Evolutionary conservation across 2,888 invertebrate species (phyloP).

Genomic region (Rhingia rostrata): DNA sequence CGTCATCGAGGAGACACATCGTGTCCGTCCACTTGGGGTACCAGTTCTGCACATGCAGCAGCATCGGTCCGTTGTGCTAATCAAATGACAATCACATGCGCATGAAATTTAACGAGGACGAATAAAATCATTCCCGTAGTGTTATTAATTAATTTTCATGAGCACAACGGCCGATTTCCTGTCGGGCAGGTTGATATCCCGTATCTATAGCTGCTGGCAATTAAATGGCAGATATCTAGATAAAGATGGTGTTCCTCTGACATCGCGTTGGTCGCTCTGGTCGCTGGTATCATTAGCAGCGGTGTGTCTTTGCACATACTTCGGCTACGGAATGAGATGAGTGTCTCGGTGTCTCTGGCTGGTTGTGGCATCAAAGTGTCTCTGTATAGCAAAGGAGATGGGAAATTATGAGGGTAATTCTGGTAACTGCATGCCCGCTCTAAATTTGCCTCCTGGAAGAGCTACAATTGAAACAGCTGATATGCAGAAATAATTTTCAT

Average conservation of each 20-base stretch:
- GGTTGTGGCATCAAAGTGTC: conserved; percentile 8
- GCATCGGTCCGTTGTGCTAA: conserved; percentile 5
- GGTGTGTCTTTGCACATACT: not conserved
- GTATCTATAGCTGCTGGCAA: conserved; percentile 40
- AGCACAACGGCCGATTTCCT: conserved; percentile 33
- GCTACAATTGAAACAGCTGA: conserved; percentile 4
- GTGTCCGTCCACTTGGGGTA: not conserved
- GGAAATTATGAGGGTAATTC: conserved; percentile 20
- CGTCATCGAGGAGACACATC: conserved; percentile 17
- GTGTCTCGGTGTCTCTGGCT: not conserved
- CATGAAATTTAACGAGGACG: conserved; percentile 65
- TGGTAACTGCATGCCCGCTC: conserved; percentile 6
- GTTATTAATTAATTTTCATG: conserved; percentile 70
- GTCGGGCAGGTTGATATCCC: conserved; percentile 27
- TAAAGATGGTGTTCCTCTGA: conserved; percentile 19
- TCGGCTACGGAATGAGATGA: not conserved
- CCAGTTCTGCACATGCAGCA: not conserved
- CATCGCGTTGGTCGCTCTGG: not conserved
- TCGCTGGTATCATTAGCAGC: not conserved
- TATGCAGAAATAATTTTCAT: not conserved
- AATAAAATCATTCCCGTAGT: conserved; percentile 66
- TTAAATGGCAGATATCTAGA: conserved; percentile 16
- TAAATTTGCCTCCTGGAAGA: conserved; percentile 4
- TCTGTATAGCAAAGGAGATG: not conserved
- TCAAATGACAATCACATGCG: conserved; percentile 62